Evolutionary conservation across 2,113 vertebrate species (phyloP).

Genomic region (Erinaceus europaeus): DNA sequence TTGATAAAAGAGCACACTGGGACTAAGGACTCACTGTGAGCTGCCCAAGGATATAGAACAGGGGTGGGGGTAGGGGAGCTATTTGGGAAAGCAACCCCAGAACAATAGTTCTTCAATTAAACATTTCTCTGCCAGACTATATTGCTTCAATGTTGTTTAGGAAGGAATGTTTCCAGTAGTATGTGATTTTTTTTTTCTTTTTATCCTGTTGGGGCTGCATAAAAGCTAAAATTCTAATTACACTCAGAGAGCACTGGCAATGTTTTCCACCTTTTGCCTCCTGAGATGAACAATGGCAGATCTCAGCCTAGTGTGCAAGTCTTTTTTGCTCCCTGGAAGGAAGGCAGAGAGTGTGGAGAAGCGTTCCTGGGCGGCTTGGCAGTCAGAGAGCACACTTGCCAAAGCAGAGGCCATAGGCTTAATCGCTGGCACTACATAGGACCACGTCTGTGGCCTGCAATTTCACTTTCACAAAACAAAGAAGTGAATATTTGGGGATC

Average conservation of each 20-base stretch:
- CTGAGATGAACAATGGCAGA: not conserved
- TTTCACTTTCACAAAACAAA: too few relatives aligned
- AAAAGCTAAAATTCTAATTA: conserved; percentile 15
- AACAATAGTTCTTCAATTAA: not conserved
- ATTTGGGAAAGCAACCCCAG: not conserved
- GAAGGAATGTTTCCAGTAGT: not conserved
- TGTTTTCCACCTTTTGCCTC: not conserved
- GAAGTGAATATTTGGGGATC: too few relatives aligned
- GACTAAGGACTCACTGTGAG: not conserved
- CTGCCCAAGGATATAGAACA: conserved; percentile 14
- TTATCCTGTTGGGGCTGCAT: not conserved
- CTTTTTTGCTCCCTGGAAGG: not conserved
- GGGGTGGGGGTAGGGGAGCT: not conserved
- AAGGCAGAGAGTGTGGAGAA: not conserved
- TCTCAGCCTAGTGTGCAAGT: not conserved
- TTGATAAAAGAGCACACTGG: not conserved
- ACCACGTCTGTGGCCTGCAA: too few relatives aligned
- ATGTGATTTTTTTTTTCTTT: not conserved
- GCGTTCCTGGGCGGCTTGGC: not conserved
- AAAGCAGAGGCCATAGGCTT: too few relatives aligned
- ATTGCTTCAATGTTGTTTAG: not conserved
- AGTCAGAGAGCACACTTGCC: too few relatives aligned
- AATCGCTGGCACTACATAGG: too few relatives aligned
- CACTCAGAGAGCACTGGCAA: not conserved
- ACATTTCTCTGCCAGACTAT: not conserved